Conservation (phyloP, 2,113 vertebrate species). For the Pan troglodytes region DNA sequence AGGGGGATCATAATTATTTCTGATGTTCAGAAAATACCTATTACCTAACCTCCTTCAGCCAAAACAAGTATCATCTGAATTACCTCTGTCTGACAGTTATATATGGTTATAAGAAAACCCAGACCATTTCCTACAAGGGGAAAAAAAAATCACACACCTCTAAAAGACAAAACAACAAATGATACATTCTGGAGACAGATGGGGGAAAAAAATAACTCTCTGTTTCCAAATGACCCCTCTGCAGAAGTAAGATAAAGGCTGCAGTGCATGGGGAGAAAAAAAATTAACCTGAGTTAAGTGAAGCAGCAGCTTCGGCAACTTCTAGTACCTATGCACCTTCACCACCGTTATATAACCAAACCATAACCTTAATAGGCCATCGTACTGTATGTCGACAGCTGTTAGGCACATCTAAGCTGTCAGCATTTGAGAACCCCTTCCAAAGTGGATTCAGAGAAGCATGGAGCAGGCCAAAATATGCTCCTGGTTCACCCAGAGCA, state of each 20-base stretch:
- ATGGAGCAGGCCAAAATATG: slow-evolving; percentile 51
- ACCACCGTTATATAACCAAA: slow-evolving; percentile 59
- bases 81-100: neutral
- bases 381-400: slow-evolving; percentile 48
- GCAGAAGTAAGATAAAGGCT: slow-evolving; percentile 2
- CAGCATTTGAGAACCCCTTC: slow-evolving; percentile 54
- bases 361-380: slow-evolving; percentile 25
- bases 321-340: slow-evolving; percentile 26
- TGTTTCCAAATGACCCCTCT: slow-evolving; percentile 37
- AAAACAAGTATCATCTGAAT: slow-evolving; percentile 16
- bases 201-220: neutral
- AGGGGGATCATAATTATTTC: slow-evolving; percentile 25
- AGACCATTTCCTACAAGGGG: neutral
- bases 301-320: slow-evolving; percentile 36
- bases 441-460: slow-evolving; percentile 44
- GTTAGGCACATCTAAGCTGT: slow-evolving; percentile 60
- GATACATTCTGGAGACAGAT: slow-evolving; percentile 9
- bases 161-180: neutral
- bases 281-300: slow-evolving; percentile 15
- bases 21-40: slow-evolving; percentile 47
- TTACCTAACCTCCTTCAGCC: neutral
- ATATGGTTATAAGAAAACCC: neutral
- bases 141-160: neutral
- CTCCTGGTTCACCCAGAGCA: slow-evolving; percentile 8
- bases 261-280: neutral